Percentiles rank a stretch among this genome's conserved stretches.
Evolutionary conservation across 1,140 invertebrate species (phyloP).

Genomic region (Trachymyrmex cornetzi): DNA sequence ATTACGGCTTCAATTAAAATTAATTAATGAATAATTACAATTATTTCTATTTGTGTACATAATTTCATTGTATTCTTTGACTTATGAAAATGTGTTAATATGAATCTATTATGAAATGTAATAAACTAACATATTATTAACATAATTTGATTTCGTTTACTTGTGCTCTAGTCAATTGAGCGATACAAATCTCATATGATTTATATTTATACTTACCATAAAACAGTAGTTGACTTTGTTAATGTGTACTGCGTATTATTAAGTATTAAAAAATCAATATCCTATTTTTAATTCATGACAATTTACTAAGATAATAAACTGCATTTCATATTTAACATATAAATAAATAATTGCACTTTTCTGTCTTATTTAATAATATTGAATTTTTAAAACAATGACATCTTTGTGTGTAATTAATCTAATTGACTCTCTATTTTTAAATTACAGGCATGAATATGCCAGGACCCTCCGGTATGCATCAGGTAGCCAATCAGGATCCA

Average conservation of each 20-base stretch:
- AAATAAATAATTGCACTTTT: not conserved
- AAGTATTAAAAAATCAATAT: slow-evolving; percentile 13
- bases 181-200: slow-evolving; percentile 24
- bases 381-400: not conserved
- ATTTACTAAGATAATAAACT: not conserved
- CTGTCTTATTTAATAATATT: not conserved
- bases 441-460: slow-evolving; percentile 89
- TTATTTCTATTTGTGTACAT: slow-evolving; percentile 62
- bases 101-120: slow-evolving; percentile 55
- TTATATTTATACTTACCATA: slow-evolving; percentile 27
- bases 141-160: slow-evolving; percentile 53
- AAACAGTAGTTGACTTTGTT: slow-evolving; percentile 18
- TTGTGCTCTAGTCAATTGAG: slow-evolving; percentile 65
- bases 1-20: slow-evolving; percentile 63
- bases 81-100: slow-evolving; percentile 50
- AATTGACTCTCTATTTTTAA: slow-evolving; percentile 76
- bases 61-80: slow-evolving; percentile 62
- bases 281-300: not conserved
- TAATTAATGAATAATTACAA: slow-evolving; percentile 63
- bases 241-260: not conserved
- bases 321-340: not conserved
- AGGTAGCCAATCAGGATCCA: slow-evolving; percentile 88
- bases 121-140: slow-evolving; percentile 56
- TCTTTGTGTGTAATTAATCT: not conserved
- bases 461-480: slow-evolving; percentile 93